Evolutionary conservation across 2,888 invertebrate species (phyloP).

Genomic region (Miltochrista miniata): DNA sequence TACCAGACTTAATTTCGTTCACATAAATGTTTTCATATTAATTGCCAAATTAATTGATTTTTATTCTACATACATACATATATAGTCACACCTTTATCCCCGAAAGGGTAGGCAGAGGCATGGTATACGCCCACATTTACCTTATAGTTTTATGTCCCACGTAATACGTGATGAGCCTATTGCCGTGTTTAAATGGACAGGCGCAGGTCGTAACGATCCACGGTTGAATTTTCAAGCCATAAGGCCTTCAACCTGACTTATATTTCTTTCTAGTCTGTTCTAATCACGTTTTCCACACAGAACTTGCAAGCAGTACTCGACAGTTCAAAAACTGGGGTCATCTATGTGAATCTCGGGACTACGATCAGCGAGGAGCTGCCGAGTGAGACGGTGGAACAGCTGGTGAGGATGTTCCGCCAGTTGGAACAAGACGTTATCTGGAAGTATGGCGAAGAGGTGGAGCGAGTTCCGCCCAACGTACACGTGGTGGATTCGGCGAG

Average conservation of each 20-base stretch:
- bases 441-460: conserved; percentile 51
- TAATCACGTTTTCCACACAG: conserved; percentile 31
- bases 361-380: conserved; percentile 55
- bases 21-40: too few relatives aligned
- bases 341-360: conserved; percentile 72
- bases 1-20: too few relatives aligned
- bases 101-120: too few relatives aligned
- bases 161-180: too few relatives aligned
- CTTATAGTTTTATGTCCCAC: too few relatives aligned
- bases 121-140: too few relatives aligned
- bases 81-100: too few relatives aligned
- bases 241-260: too few relatives aligned
- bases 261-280: background rate
- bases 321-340: conserved; percentile 62
- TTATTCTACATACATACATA: background rate
- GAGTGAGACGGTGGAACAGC: conserved; percentile 41
- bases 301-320: conserved; percentile 62
- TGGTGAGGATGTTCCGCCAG: conserved; percentile 61
- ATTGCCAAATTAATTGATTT: too few relatives aligned
- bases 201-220: too few relatives aligned
- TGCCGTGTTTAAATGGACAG: too few relatives aligned
- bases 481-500: conserved; percentile 59
- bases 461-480: conserved; percentile 63
- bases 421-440: conserved; percentile 72
- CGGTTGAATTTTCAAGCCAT: too few relatives aligned